phyloP scores from a whole-genome alignment of 2,113 vertebrate genomes.

The Thymallus thymallus region DNA sequence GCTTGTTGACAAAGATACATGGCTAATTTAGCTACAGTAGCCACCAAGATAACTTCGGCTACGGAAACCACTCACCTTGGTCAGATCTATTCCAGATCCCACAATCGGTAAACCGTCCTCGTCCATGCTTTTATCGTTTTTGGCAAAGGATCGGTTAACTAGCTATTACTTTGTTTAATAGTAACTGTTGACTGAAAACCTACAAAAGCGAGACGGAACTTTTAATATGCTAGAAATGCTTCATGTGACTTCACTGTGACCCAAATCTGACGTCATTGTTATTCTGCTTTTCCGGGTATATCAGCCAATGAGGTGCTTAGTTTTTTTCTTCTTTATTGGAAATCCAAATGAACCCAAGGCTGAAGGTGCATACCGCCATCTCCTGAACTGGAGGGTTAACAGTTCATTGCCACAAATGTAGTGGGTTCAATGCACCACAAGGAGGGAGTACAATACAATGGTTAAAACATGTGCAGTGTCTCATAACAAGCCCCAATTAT shows the following conservation, averaged over 20 bases:
- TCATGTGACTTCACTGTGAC: conserved; percentile 61
- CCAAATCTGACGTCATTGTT: conserved; percentile 12
- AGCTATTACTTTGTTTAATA: not conserved
- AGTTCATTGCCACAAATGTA: not conserved
- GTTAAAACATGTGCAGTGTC: not conserved
- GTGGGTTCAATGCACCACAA: not conserved
- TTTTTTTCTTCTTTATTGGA: not conserved
- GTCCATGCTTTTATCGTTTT: conserved; percentile 77
- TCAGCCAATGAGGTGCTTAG: conserved; percentile 4
- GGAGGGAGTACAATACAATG: not conserved
- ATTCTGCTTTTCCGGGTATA: not conserved
- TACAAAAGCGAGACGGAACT: not conserved
- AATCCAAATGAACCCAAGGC: not conserved
- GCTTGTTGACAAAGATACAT: too few species aligned
- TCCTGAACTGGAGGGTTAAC: not conserved
- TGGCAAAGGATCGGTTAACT: too few species aligned
- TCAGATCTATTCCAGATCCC: conserved; percentile 93
- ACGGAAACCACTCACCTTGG: conserved; percentile 81
- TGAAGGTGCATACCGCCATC: not conserved
- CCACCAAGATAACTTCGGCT: too few species aligned
- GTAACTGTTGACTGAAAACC: not conserved
- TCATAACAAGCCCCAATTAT: too few species aligned
- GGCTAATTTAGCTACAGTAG: too few species aligned
- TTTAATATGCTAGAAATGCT: not conserved
- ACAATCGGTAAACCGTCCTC: conserved; percentile 94